phyloP scores from a whole-genome alignment of 2,797 vertebrate genomes.

The Tapera naevia region DNA sequence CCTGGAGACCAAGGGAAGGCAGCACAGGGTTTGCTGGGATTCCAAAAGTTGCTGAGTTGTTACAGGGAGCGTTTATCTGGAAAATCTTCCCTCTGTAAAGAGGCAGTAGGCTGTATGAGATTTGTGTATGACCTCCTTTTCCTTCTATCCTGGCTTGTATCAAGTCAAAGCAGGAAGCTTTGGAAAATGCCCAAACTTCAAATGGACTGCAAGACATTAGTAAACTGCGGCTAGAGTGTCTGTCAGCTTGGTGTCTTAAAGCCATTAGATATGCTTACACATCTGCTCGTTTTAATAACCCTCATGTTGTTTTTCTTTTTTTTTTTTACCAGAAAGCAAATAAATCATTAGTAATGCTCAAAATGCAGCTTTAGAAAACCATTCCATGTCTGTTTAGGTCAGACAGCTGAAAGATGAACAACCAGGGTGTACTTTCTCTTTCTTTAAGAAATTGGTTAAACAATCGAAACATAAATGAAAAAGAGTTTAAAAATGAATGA shows the following conservation, averaged over 20 bases:
- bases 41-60: not conserved
- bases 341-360: not conserved
- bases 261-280: not conserved
- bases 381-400: not conserved
- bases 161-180: not conserved
- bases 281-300: not conserved
- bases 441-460: not conserved
- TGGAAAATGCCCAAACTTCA: not conserved
- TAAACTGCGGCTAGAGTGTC: not conserved
- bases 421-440: not conserved
- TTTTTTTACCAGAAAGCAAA: not conserved
- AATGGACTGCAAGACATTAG: not conserved
- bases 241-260: not conserved
- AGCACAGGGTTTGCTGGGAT: not conserved
- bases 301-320: not conserved
- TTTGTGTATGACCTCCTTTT: not conserved
- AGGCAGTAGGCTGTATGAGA: not conserved
- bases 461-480: not conserved
- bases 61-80: not conserved
- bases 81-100: not conserved
- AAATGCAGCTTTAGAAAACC: not conserved
- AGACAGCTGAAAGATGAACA: conserved; percentile 21
- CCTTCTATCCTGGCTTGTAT: not conserved
- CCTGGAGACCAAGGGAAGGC: not conserved
- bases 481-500: not conserved